Evolutionary conservation across 1,140 invertebrate genomes (phyloP).

Genomic region (Leptopilina boulardi): DNA sequence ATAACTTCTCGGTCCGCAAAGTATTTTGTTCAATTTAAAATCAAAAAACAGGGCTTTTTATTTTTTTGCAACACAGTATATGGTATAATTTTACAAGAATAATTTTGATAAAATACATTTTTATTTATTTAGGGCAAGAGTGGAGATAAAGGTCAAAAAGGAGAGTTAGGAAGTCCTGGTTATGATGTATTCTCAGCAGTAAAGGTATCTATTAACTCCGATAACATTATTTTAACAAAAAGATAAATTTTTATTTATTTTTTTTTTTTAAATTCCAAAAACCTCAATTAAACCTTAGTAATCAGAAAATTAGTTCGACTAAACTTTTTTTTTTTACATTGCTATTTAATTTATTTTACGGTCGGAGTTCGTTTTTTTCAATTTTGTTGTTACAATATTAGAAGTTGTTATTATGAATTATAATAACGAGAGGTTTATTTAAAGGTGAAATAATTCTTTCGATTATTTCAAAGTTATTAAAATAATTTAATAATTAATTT

Average conservation of each 20-base stretch:
- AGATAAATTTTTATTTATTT: not conserved
- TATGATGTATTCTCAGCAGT: constrained; percentile 93
- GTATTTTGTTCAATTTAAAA: too few species aligned
- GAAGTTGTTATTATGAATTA: not conserved
- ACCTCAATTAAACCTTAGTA: not conserved
- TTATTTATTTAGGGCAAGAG: constrained; percentile 82
- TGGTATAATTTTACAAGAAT: not conserved
- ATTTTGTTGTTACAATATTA: not conserved
- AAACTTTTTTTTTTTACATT: not conserved
- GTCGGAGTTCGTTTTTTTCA: too few species aligned
- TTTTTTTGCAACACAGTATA: too few species aligned
- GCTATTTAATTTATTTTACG: too few species aligned
- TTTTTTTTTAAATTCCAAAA: not conserved
- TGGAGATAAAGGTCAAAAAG: constrained; percentile 92
- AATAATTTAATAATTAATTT: too few species aligned
- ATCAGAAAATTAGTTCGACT: constrained; percentile 1
- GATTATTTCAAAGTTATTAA: too few species aligned
- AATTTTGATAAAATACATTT: not conserved
- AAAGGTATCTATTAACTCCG: constrained; percentile 83
- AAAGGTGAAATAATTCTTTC: not conserved
- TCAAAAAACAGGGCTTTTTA: too few species aligned
- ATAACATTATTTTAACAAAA: constrained; percentile 33
- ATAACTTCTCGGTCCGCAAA: too few species aligned
- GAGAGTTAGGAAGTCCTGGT: constrained; percentile 89
- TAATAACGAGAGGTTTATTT: not conserved